Evolutionary conservation across 1,140 invertebrate genomes (phyloP).

Genomic region (Diuraphis noxia): DNA sequence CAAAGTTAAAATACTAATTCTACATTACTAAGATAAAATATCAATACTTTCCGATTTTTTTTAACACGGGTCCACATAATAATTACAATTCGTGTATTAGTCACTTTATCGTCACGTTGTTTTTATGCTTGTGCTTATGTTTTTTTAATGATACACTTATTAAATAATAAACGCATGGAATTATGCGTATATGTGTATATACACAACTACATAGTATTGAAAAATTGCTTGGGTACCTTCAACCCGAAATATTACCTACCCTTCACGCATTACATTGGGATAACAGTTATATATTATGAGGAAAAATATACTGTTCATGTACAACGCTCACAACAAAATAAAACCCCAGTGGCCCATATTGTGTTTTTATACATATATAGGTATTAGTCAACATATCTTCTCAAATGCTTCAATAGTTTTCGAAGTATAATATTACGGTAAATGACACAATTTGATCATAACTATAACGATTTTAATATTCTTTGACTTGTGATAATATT

Average conservation of each 20-base stretch:
- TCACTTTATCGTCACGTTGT: not conserved
- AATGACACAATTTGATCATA: not conserved
- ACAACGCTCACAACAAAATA: not conserved
- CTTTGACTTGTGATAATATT: not conserved
- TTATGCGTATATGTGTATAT: too few species aligned
- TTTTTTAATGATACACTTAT: not conserved
- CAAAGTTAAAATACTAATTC: not conserved
- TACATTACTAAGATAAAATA: not conserved
- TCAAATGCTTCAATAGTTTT: not conserved
- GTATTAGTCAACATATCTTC: not conserved
- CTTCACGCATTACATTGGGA: not conserved
- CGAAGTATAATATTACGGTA: not conserved
- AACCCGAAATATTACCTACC: not conserved
- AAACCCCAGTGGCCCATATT: not conserved
- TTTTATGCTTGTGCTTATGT: not conserved
- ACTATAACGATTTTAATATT: not conserved
- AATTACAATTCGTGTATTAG: not conserved
- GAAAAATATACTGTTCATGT: not conserved
- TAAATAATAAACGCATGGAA: too few species aligned
- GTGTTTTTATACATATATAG: not conserved
- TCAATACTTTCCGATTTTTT: not conserved
- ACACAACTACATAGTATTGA: not conserved
- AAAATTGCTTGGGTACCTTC: not conserved
- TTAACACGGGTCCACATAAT: not conserved
- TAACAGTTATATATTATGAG: not conserved